Base-by-base conservation (phyloP, 2,888 invertebrate species). In the Chalcosyrphus nemorum region DNA sequence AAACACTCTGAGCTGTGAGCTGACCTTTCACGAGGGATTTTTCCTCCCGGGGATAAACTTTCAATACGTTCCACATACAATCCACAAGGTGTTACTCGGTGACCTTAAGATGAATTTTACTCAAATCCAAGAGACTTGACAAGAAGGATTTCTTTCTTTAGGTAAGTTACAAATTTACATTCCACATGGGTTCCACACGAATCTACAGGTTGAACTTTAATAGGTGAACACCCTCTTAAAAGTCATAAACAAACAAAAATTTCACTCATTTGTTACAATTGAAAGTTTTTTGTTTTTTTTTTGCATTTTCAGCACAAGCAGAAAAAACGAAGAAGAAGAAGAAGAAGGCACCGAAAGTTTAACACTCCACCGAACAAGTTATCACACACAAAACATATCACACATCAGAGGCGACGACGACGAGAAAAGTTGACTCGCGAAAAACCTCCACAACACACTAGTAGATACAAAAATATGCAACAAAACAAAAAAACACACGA, bases 291-390 rank as follows among this genome's bases (percentile, higher is more conserved):
- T n/a, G n/a, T n/a, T n/a, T n/a, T n/a, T n/a, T n/a, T n/a, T n/a
- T n/a, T n/a, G n/a, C 43, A 17, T 63, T 11, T 21, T 19, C 21
- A 61, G 13, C 15, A 72, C 19, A 72, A 50, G 47, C 35, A 38
- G 65, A 76, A 24, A 24, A 24, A 4, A 24, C n/a, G 24, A 2
- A 24, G 24, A 2, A 52, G 4, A n/a, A n/a, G n/a, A n/a, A 61
- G 71, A 77, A 72, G 66, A 77, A 47, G 78, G 72, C 82, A 82
- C 82, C 82, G 78, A 82, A 82, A 82, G 82, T 72, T 24, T 82
- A 78, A 82, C 72, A 80, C 52, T 61, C 45, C 54, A 38, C 17
- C 56, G 70, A 74, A 84, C 80, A 84, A 84, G 80, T 80, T 84
- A 75, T 70, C 54, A 35, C 35, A 29, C 47, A 76, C 32, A 61